A percentile compares a stretch with the other conserved stretches of the same genome.
Evolutionary conservation across 2,797 vertebrate species (phyloP).

Genomic region (Liparis tanakae): DNA sequence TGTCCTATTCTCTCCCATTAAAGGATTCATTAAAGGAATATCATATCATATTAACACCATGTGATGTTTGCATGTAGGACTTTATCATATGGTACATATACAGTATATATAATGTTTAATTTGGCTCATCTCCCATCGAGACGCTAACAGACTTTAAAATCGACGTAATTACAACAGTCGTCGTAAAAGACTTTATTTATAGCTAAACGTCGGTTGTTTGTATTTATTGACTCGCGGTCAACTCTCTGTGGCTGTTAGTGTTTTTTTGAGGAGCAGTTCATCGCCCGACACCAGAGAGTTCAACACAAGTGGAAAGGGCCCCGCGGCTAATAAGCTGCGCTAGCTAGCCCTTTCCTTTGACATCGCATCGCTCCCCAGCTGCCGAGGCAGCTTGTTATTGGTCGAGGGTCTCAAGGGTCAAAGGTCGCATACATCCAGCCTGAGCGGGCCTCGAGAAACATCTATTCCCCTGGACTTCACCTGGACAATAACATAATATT

Average conservation of each 20-base stretch:
- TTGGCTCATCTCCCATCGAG: not conserved
- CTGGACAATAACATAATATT: constrained; percentile 1
- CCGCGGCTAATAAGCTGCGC: not conserved
- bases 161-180: too few species aligned
- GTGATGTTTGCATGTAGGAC: not conserved
- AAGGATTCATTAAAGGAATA: too few species aligned
- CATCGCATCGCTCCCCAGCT: not conserved
- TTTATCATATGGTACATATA: not conserved
- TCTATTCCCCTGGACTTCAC: not conserved
- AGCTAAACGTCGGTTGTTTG: not conserved
- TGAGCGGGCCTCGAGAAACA: not conserved
- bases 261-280: not conserved
- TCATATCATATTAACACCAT: too few species aligned
- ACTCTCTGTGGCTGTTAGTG: not conserved
- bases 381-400: not conserved
- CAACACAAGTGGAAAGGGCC: not conserved
- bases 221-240: not conserved
- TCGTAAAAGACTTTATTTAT: not conserved
- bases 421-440: not conserved
- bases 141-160: too few species aligned
- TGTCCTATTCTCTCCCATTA: constrained; percentile 17
- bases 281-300: not conserved
- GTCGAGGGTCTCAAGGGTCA: not conserved
- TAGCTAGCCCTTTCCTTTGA: not conserved
- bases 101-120: not conserved